Evolutionary conservation across 1,140 invertebrate species (phyloP).

Genomic region (Ylistrum balloti): DNA sequence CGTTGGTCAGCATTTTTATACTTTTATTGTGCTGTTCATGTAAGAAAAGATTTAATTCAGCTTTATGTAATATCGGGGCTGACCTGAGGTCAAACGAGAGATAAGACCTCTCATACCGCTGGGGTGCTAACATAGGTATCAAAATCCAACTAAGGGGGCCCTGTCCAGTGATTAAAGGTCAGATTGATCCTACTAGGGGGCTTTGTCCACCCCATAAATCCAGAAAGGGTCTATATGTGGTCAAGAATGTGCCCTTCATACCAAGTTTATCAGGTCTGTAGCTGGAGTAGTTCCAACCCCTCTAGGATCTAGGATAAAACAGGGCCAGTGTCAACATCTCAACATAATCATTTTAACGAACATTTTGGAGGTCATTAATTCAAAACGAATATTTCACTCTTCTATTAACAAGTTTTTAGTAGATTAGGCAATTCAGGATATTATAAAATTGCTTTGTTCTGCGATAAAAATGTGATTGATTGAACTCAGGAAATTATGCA

Average conservation of each 20-base stretch:
- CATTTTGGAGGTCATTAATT: neutral
- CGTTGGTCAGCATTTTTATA: neutral
- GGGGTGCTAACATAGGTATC: no score
- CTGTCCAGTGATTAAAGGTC: neutral
- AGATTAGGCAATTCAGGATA: neutral
- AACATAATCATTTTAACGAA: neutral
- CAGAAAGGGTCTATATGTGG: neutral
- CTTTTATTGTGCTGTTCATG: slow-evolving; percentile 20
- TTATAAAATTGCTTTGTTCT: neutral
- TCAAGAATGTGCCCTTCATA: neutral
- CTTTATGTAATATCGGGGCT: neutral
- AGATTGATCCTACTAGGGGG: neutral
- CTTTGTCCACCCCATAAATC: neutral
- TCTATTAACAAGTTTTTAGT: neutral
- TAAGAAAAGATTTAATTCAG: neutral
- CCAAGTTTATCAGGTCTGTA: neutral
- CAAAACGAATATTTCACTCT: neutral
- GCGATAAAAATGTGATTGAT: neutral
- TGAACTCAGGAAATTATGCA: neutral
- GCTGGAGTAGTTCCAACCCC: neutral
- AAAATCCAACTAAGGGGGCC: neutral
- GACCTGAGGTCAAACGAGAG: neutral
- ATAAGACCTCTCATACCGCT: neutral
- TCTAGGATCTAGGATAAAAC: neutral
- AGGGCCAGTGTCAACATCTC: neutral